phyloP scores from a whole-genome alignment of 2,113 vertebrate species.

The Chiloscyllium plagiosum region DNA sequence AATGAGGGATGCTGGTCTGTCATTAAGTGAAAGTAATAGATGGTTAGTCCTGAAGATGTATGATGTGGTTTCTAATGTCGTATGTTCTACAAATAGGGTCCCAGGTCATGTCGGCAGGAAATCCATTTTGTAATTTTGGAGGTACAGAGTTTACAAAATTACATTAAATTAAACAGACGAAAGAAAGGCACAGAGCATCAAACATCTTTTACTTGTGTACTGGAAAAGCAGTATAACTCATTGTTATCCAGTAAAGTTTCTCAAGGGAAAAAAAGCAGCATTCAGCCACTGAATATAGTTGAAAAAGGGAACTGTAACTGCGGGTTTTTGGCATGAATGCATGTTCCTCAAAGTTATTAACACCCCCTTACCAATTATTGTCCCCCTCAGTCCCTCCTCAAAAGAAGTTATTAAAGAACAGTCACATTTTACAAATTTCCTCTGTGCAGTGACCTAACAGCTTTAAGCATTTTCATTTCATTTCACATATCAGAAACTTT shows the following conservation, averaged over 20 bases:
- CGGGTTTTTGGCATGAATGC: neutral
- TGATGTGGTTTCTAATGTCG: conserved; percentile 1
- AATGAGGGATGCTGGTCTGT: conserved; percentile 49
- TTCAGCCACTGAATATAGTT: neutral
- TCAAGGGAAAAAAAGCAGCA: neutral
- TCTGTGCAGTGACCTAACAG: neutral
- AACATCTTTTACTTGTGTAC: neutral
- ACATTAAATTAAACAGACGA: neutral
- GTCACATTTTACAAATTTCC: neutral
- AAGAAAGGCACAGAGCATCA: neutral
- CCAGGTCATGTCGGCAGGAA: neutral
- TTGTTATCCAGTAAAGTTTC: neutral
- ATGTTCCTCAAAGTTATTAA: neutral
- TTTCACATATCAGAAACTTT: neutral
- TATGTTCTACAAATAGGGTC: neutral
- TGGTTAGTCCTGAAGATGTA: conserved; percentile 58
- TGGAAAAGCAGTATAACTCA: neutral
- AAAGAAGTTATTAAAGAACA: neutral
- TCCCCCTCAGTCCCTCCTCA: neutral
- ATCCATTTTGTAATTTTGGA: neutral
- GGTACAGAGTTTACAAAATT: neutral
- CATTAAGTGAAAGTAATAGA: conserved; percentile 65
- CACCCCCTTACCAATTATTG: neutral
- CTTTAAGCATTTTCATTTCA: neutral
- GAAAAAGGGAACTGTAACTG: neutral